Base-by-base conservation (phyloP, 2,888 invertebrate genomes). In the Entomobrya proxima region DNA sequence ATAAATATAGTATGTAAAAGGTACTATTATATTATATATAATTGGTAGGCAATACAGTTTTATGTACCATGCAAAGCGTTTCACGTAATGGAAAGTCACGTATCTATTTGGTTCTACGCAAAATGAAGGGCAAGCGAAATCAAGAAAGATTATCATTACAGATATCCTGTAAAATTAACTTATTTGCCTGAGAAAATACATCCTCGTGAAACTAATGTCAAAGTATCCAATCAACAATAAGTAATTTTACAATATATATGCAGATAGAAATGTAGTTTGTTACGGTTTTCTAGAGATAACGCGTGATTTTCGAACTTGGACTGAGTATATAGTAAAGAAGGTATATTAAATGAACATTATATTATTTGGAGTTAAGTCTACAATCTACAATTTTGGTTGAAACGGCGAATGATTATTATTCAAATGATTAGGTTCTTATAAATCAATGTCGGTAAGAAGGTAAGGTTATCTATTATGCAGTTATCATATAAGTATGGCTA, bases 301-400 rank as follows among this genome's bases (percentile, higher is more conserved):
- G 78, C 77, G 84, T 78, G 84, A 84, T 78, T 84, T 79, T 78
- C 69, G 77, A 78, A 84, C 72, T 78, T 79, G 78, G 85, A 85
- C 85, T 85, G 85, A 85, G 55, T 85, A 85, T 21, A 72, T 72
- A 76, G 40, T 69, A 69, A 40, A 79, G 15, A 32, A 44, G 40
- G 24, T 58, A 61, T 30, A 44, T 44, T 18, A 7, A 13, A n/a
- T 37, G 18, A 40, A 40, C 44, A 55, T 7, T 40, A 72, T 37
- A 18, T 67, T 18, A n/a, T 37, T 11, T 40, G 67, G 37, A 67
- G 21, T 37, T 37, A 37, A 61, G 75, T 69, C 80, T 35, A 50
- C 75, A 64, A n/a, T n/a, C n/a, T n/a, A n/a, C n/a, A n/a, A n/a
- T 37, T 67, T 67, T 64, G 24, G 55, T 76, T 75, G 27, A 77